A percentile compares a stretch with the other conserved stretches of the same genome.
phyloP scores from a whole-genome alignment of 2,888 invertebrate genomes.

The Terebella lapidaria region DNA sequence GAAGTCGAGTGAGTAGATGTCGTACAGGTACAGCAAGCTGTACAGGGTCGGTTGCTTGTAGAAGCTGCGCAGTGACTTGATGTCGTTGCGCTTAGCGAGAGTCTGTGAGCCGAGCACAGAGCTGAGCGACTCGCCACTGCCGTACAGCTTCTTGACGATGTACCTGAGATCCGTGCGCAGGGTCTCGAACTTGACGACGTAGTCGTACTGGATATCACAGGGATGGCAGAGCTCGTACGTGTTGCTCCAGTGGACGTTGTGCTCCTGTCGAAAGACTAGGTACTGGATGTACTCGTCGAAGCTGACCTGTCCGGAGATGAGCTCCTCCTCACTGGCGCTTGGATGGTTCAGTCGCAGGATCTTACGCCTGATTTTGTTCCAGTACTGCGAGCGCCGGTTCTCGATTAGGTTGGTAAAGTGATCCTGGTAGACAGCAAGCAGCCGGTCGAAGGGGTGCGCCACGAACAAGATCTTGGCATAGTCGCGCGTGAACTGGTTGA shows the following conservation, averaged over 20 bases:
- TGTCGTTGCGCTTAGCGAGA: neutral
- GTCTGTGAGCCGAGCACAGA: neutral
- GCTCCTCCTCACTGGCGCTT: neutral
- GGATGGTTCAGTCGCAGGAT: constrained; percentile 3
- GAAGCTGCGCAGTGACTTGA: neutral
- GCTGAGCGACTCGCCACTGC: neutral
- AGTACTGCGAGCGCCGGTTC: neutral
- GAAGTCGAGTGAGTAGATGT: neutral
- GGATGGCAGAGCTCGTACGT: neutral
- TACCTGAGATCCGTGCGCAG: neutral
- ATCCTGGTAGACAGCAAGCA: neutral
- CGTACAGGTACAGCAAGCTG: constrained; percentile 1
- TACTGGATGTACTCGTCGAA: constrained; percentile 3
- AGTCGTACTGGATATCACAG: constrained; percentile 2
- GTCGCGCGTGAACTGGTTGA: neutral
- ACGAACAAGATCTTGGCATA: constrained; percentile 1
- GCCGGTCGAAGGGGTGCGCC: constrained; percentile 1
- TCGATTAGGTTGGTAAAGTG: neutral
- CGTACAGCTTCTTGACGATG: constrained; percentile 1
- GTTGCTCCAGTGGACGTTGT: constrained; percentile 2
- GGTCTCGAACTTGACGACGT: constrained; percentile 1
- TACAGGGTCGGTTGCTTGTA: neutral
- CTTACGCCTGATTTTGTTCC: neutral
- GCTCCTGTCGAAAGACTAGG: neutral
- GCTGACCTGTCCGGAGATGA: neutral